phyloP scores from a whole-genome alignment of 1,140 invertebrate species.

The Lutraria rhynchaena region DNA sequence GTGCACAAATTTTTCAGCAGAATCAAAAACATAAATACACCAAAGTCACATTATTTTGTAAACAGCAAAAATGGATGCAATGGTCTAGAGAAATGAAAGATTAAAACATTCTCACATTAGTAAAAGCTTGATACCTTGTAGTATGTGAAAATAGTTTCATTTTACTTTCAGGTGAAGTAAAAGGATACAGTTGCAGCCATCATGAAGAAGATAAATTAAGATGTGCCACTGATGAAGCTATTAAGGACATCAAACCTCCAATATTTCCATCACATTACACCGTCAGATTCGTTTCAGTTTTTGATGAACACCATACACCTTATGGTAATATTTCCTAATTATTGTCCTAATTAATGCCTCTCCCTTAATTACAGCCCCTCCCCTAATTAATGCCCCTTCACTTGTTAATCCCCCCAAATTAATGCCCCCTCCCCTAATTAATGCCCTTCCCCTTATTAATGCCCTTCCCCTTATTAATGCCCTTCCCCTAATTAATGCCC shows the following conservation, averaged over 20 bases:
- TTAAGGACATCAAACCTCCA: slow-evolving; percentile 12
- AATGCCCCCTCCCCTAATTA: no score
- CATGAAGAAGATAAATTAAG: slow-evolving; percentile 4
- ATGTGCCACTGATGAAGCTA: slow-evolving; percentile 20
- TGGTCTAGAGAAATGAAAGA: neutral
- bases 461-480: no score
- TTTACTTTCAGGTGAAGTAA: slow-evolving; percentile 7
- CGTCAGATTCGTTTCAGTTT: slow-evolving; percentile 20
- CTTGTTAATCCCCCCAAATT: no score
- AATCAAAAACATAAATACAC: neutral
- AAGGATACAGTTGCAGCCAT: slow-evolving; percentile 2
- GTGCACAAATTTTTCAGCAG: no score
- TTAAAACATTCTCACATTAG: neutral
- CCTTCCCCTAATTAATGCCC: no score
- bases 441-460: no score
- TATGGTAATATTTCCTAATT: no score
- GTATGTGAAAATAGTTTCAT: neutral
- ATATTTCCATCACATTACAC: slow-evolving; percentile 17
- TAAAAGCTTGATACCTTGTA: neutral
- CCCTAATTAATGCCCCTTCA: no score
- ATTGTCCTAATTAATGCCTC: no score
- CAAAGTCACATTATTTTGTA: neutral
- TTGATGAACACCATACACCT: neutral
- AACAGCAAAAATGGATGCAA: neutral
- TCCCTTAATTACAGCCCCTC: no score